Percentiles rank a stretch among this genome's conserved stretches.
These are phyloP conservation scores for Enhydra lutris DNA, from an alignment of 2,113 vertebrate species.

Conservation along the genomic window DNA sequence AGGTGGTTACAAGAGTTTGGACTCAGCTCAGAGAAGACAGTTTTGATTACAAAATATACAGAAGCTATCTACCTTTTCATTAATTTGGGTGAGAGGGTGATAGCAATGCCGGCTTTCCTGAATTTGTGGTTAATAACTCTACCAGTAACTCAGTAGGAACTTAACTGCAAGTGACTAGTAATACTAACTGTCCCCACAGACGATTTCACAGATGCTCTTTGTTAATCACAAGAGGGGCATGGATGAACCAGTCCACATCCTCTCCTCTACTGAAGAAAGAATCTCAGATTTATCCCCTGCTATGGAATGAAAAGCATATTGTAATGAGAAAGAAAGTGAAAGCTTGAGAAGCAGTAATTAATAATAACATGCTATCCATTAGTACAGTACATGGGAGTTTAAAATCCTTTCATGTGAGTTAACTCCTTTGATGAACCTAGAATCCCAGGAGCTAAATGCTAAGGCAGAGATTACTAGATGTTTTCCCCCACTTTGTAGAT, in stretches of 20 bases:
- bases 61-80: not conserved
- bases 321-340: not conserved
- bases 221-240: not conserved
- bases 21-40: not conserved
- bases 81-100: not conserved
- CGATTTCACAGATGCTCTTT: not conserved
- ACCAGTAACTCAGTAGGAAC: not conserved
- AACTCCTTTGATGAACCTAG: not conserved
- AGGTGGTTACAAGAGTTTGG: not conserved
- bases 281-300: not conserved
- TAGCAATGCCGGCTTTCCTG: not conserved
- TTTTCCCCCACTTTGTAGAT: not conserved
- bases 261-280: not conserved
- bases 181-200: not conserved
- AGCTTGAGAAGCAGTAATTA: not conserved
- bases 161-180: not conserved
- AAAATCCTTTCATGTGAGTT: not conserved
- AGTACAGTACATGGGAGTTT: not conserved
- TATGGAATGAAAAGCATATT: not conserved
- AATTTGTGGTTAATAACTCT: not conserved
- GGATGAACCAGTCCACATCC: not conserved
- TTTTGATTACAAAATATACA: not conserved
- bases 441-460: not conserved
- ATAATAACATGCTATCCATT: not conserved
- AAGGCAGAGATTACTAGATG: not conserved